Evolutionary conservation across 1,140 invertebrate genomes (phyloP), one percentile per base, ranked within the genome.

Genomic region (Brachionus rubens): DNA sequence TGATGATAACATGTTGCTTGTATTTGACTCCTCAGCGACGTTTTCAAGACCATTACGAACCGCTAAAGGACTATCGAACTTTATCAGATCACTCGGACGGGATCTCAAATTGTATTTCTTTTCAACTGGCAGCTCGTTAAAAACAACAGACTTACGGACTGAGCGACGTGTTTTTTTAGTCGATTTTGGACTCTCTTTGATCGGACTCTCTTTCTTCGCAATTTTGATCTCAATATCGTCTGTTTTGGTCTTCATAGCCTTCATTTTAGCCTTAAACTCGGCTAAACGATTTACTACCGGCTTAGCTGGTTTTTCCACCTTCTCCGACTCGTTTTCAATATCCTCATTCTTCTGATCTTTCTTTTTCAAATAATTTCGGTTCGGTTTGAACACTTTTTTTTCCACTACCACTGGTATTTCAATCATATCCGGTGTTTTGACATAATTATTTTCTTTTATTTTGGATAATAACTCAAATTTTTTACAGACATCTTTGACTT

Each of bases 41-140:
- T 43, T 36, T 9, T 46, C 59, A 3, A 33, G 1, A 54, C 16
- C n/a, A 41, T 9, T 14, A 4, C 24, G 41, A 21, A 14, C 12
- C 40, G 19, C 33, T 1, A 43, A 24, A 21, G 68, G 68, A 40
- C 68, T 72, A 16, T 72, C 68, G 24, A 72, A 72, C 41, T 72
- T 72, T 2, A 72, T 72, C 6, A 72, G 30, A 72, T 72, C 68
- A 36, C 68, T 72, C 5, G 68, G 68, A 26, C 68, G 19, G 46
- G 68, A 72, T 48, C 68, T 48, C 12, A 72, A 41, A 72, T 72
- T 72, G 26, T 52, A 72, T 24, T 54, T 72, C 33, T 48, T 72
- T 21, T 33, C 36, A 12, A 50, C 68, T 6, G 26, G 2, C n/a
- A 7, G n/a, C 12, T 72, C 50, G 14, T 19, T 36, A 3, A 19